Conservation (phyloP, 1,140 invertebrate genomes). For the Drosophila sp. region DNA sequence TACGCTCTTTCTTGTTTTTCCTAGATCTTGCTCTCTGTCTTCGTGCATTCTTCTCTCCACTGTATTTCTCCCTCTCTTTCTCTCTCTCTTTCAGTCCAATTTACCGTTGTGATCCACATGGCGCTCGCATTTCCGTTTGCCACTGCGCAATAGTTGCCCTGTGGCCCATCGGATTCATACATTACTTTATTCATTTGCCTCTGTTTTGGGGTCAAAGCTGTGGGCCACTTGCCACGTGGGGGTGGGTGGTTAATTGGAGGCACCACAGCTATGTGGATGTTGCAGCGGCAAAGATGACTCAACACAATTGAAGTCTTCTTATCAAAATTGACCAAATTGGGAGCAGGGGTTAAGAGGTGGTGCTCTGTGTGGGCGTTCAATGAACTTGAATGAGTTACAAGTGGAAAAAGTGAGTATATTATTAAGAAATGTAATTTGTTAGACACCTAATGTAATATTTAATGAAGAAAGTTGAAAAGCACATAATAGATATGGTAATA, state of each 20-base stretch:
- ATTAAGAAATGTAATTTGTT: background rate
- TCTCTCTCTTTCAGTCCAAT: slow-evolving; percentile 6
- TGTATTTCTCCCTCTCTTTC: background rate
- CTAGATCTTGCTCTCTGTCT: background rate
- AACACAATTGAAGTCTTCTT: slow-evolving; percentile 23
- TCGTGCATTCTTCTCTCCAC: background rate
- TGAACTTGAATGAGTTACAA: slow-evolving; percentile 31
- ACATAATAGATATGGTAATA: background rate
- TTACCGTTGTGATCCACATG: slow-evolving; percentile 61
- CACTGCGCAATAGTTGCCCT: slow-evolving; percentile 37
- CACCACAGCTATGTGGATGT: slow-evolving; percentile 5
- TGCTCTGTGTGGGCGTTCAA: slow-evolving; percentile 11
- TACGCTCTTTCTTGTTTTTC: background rate
- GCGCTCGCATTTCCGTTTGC: slow-evolving; percentile 54
- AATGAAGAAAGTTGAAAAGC: background rate
- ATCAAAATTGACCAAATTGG: slow-evolving; percentile 13
- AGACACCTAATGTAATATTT: background rate
- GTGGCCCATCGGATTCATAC: slow-evolving; percentile 46
- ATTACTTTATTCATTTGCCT: slow-evolving; percentile 33
- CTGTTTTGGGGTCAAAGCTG: slow-evolving; percentile 44
- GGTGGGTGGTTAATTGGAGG: slow-evolving; percentile 40
- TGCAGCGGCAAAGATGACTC: slow-evolving; percentile 38
- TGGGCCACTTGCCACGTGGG: slow-evolving; percentile 8
- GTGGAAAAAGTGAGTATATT: background rate
- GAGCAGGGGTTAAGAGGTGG: slow-evolving; percentile 54